Conservation (phyloP, 2,888 invertebrate genomes). For the Drosophila macrospina region DNA sequence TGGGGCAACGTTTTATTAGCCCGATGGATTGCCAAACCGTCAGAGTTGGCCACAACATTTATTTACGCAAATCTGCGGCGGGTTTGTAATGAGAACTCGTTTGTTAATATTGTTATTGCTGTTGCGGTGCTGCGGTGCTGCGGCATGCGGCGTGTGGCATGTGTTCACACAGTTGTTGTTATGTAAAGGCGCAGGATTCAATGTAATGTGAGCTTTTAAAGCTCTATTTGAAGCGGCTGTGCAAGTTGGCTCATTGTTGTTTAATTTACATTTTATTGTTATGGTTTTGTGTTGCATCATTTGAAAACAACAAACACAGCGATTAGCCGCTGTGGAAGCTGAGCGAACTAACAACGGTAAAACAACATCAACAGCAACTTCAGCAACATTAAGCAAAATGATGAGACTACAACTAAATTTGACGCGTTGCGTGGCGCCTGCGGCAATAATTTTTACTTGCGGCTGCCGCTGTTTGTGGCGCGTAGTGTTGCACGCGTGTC, state of each 20-base stretch:
- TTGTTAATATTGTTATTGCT: constrained; percentile 24
- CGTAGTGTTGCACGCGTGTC: constrained; percentile 26
- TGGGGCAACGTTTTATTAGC: constrained; percentile 41
- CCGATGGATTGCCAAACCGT: constrained; percentile 34
- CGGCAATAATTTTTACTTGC: constrained; percentile 33
- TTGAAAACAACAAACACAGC: background rate
- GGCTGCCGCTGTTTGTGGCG: constrained; percentile 1
- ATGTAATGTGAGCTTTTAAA: constrained; percentile 29
- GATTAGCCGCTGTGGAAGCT: constrained; percentile 17
- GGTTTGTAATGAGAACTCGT: constrained; percentile 62
- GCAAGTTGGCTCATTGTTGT: constrained; percentile 38
- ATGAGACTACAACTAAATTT: constrained; percentile 59
- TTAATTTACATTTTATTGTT: constrained; percentile 70
- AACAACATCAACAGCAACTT: constrained; percentile 33
- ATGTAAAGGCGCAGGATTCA: constrained; percentile 62
- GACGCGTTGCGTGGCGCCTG: constrained; percentile 67
- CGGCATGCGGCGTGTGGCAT: constrained; percentile 1
- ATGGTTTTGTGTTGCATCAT: constrained; percentile 35
- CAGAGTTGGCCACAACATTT: constrained; percentile 21
- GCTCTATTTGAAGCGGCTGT: constrained; percentile 6
- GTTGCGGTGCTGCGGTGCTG: constrained; percentile 8
- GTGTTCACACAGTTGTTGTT: constrained; percentile 32
- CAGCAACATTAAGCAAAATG: constrained; percentile 34
- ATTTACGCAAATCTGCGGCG: constrained; percentile 58
- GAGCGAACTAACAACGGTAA: constrained; percentile 17